phyloP scores from a whole-genome alignment of 64 coral and sea anemone genomes.

The Acropora yongei region DNA sequence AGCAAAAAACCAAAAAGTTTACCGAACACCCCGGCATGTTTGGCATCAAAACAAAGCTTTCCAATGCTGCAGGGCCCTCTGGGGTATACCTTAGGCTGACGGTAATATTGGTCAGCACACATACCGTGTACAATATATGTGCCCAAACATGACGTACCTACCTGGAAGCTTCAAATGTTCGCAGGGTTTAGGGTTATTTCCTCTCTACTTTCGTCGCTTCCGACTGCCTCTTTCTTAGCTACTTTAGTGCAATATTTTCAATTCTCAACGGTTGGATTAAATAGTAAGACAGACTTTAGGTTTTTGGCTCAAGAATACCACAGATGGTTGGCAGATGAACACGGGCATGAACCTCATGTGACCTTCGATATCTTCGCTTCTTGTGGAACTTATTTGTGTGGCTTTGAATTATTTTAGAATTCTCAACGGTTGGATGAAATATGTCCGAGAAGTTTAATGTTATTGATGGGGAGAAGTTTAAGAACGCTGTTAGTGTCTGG shows the following conservation, averaged over 20 bases:
- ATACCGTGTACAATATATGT: too few relatives aligned
- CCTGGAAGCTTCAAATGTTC: neutral
- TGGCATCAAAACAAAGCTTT: constrained; percentile 56
- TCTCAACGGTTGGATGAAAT: too few relatives aligned
- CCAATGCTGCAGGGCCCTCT: constrained; percentile 32
- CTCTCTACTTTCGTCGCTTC: too few relatives aligned
- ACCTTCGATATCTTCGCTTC: too few relatives aligned
- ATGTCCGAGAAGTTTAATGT: neutral
- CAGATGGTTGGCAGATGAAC: too few relatives aligned
- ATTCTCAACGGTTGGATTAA: neutral
- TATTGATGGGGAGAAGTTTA: constrained; percentile 1
- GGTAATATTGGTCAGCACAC: constrained; percentile 43
- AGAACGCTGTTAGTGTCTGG: neutral
- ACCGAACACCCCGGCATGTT: constrained; percentile 31
- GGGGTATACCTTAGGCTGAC: neutral
- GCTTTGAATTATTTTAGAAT: neutral
- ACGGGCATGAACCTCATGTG: too few relatives aligned
- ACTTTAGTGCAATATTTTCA: neutral
- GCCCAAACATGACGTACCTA: too few relatives aligned
- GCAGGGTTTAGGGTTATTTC: neutral
- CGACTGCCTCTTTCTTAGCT: neutral
- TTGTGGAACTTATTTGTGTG: too few relatives aligned
- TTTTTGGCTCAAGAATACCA: too few relatives aligned
- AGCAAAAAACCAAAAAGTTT: constrained; percentile 2
- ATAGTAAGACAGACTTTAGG: neutral